phyloP scores from a whole-genome alignment of 2,888 invertebrate genomes.

The Mythimna vitellina region DNA sequence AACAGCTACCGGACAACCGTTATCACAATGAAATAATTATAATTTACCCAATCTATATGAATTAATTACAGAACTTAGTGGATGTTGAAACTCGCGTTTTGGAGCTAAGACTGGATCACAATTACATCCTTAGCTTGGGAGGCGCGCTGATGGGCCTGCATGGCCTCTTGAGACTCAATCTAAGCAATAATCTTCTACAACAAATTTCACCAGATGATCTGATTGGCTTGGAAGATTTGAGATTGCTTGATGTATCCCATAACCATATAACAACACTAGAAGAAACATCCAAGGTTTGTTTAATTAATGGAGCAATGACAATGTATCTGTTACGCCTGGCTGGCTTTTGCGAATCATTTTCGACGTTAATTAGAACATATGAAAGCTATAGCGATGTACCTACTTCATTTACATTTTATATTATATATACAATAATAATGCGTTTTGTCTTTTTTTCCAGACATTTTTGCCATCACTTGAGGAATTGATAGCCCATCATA shows the following conservation, averaged over 20 bases:
- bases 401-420: background rate
- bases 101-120: constrained; percentile 94
- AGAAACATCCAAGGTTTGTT: constrained; percentile 94
- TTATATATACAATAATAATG: background rate
- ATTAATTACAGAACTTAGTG: constrained; percentile 92
- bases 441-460: constrained; percentile 86
- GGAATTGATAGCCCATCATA: constrained; percentile 94
- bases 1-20: background rate
- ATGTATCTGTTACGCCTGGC: constrained; percentile 59
- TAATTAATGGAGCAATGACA: constrained; percentile 50
- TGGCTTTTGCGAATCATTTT: constrained; percentile 60
- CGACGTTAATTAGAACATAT: constrained; percentile 4
- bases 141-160: constrained; percentile 94
- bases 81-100: constrained; percentile 94
- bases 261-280: constrained; percentile 94
- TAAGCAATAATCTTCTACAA: constrained; percentile 94
- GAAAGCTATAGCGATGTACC: constrained; percentile 44
- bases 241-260: constrained; percentile 94
- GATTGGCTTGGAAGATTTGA: constrained; percentile 94
- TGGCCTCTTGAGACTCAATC: constrained; percentile 93
- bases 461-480: constrained; percentile 94
- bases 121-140: constrained; percentile 93
- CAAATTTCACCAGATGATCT: constrained; percentile 94
- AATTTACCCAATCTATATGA: background rate
- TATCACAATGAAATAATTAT: background rate